A percentile compares a stretch with the other conserved stretches of the same genome.
phyloP scores from a whole-genome alignment of 2,888 invertebrate species.

The Sarcophaga rosellei region DNA sequence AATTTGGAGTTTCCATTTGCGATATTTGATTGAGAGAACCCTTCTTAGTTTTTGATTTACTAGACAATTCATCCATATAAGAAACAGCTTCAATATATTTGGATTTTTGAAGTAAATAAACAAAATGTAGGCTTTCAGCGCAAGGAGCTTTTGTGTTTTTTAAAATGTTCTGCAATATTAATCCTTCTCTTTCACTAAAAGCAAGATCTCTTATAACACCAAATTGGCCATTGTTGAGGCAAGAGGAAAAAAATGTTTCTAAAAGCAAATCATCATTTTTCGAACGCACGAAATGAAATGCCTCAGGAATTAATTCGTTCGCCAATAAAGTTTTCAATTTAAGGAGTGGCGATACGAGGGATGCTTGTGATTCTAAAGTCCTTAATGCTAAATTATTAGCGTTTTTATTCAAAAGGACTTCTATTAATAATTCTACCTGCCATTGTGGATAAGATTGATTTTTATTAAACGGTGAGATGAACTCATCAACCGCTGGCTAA shows the following conservation, averaged over 20 bases:
- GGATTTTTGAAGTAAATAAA: constrained; percentile 78
- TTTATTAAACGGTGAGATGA: constrained; percentile 76
- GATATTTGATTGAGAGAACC: constrained; percentile 17
- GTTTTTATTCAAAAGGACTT: constrained; percentile 74
- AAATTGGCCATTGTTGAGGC: constrained; percentile 75
- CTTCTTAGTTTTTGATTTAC: constrained; percentile 67
- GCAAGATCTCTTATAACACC: constrained; percentile 77
- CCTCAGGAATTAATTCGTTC: constrained; percentile 78
- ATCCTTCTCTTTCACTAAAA: constrained; percentile 77
- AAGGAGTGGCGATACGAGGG: constrained; percentile 73
- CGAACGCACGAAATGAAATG: constrained; percentile 78
- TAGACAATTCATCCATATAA: constrained; percentile 78
- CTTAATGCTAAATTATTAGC: constrained; percentile 75
- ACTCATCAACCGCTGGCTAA: constrained; percentile 76
- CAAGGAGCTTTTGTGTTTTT: constrained; percentile 73
- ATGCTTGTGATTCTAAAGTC: constrained; percentile 74
- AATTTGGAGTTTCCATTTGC: constrained; percentile 75
- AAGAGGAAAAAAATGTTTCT: constrained; percentile 76
- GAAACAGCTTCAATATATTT: constrained; percentile 80
- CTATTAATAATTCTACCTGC: constrained; percentile 78
- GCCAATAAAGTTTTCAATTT: constrained; percentile 77
- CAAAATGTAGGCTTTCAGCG: constrained; percentile 77
- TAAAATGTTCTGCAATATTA: constrained; percentile 75
- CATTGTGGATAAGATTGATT: constrained; percentile 74
- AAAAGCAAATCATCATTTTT: constrained; percentile 75